Evolutionary conservation across 2,797 vertebrate species (phyloP).

Genomic region (Melanotaenia maccullochi): DNA sequence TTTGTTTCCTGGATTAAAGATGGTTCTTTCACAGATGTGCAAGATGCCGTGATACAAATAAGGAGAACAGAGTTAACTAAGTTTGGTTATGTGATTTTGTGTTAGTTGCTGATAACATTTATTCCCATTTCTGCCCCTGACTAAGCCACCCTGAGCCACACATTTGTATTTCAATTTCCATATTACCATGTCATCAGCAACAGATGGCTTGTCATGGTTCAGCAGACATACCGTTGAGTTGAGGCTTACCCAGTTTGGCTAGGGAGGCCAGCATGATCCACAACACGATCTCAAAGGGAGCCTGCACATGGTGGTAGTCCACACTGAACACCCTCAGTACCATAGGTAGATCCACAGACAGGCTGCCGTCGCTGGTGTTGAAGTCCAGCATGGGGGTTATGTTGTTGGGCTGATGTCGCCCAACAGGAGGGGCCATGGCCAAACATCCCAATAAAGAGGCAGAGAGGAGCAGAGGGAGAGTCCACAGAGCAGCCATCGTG

Average conservation of each 20-base stretch:
- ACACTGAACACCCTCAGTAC: slow-evolving; percentile 78
- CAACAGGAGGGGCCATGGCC: slow-evolving; percentile 35
- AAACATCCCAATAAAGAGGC: slow-evolving; percentile 27
- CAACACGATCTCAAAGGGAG: slow-evolving; percentile 87
- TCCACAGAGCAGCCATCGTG: slow-evolving; percentile 63
- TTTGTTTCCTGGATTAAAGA: too few species aligned
- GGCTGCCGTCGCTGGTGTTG: slow-evolving; percentile 53
- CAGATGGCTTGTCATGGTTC: background rate
- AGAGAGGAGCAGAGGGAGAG: slow-evolving; percentile 40
- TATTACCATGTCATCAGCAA: background rate
- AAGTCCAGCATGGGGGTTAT: slow-evolving; percentile 32
- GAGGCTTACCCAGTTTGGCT: slow-evolving; percentile 85
- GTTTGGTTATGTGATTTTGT: too few species aligned
- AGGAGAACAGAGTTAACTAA: too few species aligned
- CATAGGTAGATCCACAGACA: slow-evolving; percentile 53
- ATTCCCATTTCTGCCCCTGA: too few species aligned
- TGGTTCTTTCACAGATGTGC: too few species aligned
- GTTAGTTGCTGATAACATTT: too few species aligned
- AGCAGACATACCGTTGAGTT: background rate
- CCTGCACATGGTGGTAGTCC: slow-evolving; percentile 87
- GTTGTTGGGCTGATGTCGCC: slow-evolving; percentile 43
- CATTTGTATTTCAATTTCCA: background rate
- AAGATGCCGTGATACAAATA: too few species aligned
- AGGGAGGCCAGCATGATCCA: slow-evolving; percentile 90
- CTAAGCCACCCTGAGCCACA: too few species aligned